Conservation (phyloP, 2,888 invertebrate genomes). For the Dasypolia templi region DNA sequence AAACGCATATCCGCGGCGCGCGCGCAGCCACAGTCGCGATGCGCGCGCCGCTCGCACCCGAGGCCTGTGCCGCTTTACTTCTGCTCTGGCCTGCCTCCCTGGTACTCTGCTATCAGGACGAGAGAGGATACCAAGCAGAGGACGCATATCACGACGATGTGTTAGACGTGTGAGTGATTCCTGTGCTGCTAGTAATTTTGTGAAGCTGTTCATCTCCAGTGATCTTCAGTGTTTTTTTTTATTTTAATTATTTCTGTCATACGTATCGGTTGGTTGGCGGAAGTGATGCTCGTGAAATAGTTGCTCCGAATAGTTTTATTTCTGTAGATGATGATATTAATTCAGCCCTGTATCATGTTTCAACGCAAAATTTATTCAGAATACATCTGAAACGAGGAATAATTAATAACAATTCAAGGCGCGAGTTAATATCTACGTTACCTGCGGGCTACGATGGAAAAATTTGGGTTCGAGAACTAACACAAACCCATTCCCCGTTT, state of each 20-base stretch:
- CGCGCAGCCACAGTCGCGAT: conserved; percentile 85
- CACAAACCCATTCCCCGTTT: neutral
- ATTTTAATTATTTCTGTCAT: conserved; percentile 51
- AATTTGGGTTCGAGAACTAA: neutral
- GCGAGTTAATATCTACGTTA: conserved; percentile 19
- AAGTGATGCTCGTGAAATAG: conserved; percentile 60
- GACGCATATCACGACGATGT: conserved; percentile 84
- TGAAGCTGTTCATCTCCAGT: conserved; percentile 62
- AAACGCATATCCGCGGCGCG: conserved; percentile 81
- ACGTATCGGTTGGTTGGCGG: conserved; percentile 55
- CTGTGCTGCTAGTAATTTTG: conserved; percentile 61
- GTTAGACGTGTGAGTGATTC: conserved; percentile 85
- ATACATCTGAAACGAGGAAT: conserved; percentile 13
- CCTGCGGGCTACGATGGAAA: conserved; percentile 8
- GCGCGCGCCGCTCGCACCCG: conserved; percentile 84
- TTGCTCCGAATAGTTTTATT: conserved; percentile 55
- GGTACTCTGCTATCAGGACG: conserved; percentile 81
- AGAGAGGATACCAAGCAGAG: conserved; percentile 83
- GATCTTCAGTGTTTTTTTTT: conserved; percentile 57
- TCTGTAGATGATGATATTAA: conserved; percentile 32
- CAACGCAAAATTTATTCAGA: conserved; percentile 21
- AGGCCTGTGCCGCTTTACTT: conserved; percentile 79
- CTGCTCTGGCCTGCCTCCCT: conserved; percentile 79
- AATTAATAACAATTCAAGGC: conserved; percentile 20
- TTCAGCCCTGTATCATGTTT: conserved; percentile 41